phyloP scores from a whole-genome alignment of 2,888 invertebrate species.

The Apantesis nais region DNA sequence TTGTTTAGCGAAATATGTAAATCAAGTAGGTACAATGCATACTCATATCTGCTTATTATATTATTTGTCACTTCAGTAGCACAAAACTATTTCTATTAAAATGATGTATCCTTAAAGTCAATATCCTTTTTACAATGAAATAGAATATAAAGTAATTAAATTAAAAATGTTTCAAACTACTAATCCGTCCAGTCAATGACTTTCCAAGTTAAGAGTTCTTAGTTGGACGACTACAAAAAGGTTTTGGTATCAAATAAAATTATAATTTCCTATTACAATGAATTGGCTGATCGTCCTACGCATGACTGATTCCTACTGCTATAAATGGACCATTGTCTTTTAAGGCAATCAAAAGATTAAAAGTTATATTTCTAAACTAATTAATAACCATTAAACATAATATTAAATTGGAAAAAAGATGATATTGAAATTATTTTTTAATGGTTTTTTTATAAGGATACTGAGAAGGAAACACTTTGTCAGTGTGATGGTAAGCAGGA shows the following conservation, averaged over 20 bases:
- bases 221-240: not conserved
- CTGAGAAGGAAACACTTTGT: not conserved
- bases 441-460: not conserved
- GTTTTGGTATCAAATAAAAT: not conserved
- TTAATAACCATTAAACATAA: not conserved
- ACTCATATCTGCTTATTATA: too few relatives aligned
- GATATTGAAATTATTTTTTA: not conserved
- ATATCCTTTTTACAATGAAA: not conserved
- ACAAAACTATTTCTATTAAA: not conserved
- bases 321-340: not conserved
- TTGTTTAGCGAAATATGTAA: too few relatives aligned
- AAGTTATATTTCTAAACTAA: not conserved
- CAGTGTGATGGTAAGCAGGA: not conserved
- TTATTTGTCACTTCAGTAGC: not conserved
- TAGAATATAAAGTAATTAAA: not conserved
- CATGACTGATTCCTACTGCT: not conserved
- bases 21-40: too few relatives aligned
- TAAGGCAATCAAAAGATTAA: not conserved
- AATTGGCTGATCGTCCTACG: constrained; percentile 1
- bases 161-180: not conserved
- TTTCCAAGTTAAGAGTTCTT: not conserved
- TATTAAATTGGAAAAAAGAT: not conserved
- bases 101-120: not conserved
- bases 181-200: not conserved
- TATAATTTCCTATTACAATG: not conserved